These are phyloP conservation scores for Dicycla oo DNA, from an alignment of 2,888 invertebrate species.

Conservation along the genomic window DNA sequence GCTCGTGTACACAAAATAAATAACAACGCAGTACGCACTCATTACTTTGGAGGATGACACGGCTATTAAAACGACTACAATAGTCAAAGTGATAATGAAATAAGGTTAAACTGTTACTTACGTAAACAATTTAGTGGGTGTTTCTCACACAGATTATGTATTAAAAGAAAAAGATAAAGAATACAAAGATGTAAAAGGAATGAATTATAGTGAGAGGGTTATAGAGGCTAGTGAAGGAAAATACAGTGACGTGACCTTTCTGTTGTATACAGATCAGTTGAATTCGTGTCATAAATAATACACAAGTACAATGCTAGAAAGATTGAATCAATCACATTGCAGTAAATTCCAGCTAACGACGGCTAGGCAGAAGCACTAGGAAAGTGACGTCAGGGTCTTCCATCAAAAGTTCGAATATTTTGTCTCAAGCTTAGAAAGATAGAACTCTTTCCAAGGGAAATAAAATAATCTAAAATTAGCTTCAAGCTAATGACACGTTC, in stretches of 20 bases:
- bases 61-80: slow-evolving; percentile 24
- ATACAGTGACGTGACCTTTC: not conserved
- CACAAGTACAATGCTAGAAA: not conserved
- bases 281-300: not conserved
- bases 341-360: not conserved
- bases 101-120: slow-evolving; percentile 48
- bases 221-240: not conserved
- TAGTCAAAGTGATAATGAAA: slow-evolving; percentile 36
- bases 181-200: not conserved
- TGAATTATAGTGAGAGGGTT: not conserved
- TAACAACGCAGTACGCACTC: slow-evolving; percentile 13
- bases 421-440: not conserved
- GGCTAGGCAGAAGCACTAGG: no score
- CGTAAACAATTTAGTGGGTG: slow-evolving; percentile 28
- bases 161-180: slow-evolving; percentile 15
- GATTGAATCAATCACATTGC: not conserved
- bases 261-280: not conserved
- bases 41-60: slow-evolving; percentile 37
- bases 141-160: slow-evolving; percentile 26
- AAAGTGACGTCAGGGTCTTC: not conserved
- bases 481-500: not conserved
- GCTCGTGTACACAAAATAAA: slow-evolving; percentile 17
- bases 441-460: not conserved
- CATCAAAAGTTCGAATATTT: not conserved
- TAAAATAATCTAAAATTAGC: not conserved